Evolutionary conservation across 2,797 vertebrate genomes (phyloP).

Genomic region (Clarias laeviceps): DNA sequence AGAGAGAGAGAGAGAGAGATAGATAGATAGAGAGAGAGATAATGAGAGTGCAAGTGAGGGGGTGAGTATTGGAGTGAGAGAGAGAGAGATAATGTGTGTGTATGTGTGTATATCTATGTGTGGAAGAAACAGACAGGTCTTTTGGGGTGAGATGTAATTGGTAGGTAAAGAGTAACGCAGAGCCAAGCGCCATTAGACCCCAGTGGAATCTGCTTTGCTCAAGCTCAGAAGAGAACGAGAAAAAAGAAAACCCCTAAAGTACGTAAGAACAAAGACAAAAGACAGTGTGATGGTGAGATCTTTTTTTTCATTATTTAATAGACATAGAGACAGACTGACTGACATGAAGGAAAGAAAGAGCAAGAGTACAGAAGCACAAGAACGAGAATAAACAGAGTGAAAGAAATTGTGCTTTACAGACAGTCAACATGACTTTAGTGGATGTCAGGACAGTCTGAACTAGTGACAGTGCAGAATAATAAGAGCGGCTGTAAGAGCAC

Average conservation of each 20-base stretch:
- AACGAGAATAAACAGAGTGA: not conserved
- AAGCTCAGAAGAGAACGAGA: not conserved
- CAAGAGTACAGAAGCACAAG: not conserved
- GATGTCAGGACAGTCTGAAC: constrained; percentile 35
- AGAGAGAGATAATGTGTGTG: not conserved
- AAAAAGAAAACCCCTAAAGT: constrained; percentile 4
- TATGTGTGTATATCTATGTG: not conserved
- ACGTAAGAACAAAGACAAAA: constrained; percentile 1
- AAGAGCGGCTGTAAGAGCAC: constrained; percentile 28
- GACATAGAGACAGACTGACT: not conserved
- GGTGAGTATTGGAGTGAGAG: constrained; percentile 27
- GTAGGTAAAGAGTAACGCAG: constrained; percentile 17
- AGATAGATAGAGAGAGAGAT: constrained; percentile 1
- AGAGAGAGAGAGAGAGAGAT: constrained; percentile 1
- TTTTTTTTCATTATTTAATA: not conserved
- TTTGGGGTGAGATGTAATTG: constrained; percentile 36
- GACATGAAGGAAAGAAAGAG: not conserved
- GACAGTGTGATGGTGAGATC: not conserved
- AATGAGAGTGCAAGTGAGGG: constrained; percentile 31
- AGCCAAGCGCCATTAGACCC: not conserved
- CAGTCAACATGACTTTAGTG: constrained; percentile 28
- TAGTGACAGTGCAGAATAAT: constrained; percentile 34
- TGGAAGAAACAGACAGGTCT: constrained; percentile 17
- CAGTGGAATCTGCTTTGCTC: not conserved
- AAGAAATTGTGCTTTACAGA: not conserved